A percentile compares a stretch with the other conserved stretches of the same genome.
Evolutionary conservation across 2,888 invertebrate species (phyloP).

Genomic region (Campoletis raptor): DNA sequence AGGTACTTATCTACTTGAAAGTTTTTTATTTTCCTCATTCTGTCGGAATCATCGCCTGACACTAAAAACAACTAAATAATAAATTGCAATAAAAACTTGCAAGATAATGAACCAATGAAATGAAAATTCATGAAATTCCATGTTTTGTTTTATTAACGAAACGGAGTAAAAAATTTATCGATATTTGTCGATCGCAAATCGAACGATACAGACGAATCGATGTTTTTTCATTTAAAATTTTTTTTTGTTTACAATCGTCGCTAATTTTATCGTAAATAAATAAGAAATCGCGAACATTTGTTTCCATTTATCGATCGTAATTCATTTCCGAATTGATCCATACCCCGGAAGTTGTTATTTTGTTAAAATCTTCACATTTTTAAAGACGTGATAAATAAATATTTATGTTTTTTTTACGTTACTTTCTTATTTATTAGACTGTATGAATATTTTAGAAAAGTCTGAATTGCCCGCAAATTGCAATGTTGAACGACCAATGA

Average conservation of each 20-base stretch:
- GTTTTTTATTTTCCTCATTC: slow-evolving; percentile 44
- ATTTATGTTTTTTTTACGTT: neutral
- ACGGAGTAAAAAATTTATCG: neutral
- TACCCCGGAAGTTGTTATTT: neutral
- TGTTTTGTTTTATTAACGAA: neutral
- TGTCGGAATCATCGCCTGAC: neutral
- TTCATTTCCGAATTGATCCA: neutral
- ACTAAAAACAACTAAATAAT: neutral
- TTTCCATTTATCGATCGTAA: neutral
- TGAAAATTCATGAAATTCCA: neutral
- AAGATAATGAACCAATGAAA: neutral
- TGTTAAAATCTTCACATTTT: neutral
- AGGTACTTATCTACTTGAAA: slow-evolving; percentile 69
- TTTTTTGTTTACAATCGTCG: neutral
- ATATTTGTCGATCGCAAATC: neutral
- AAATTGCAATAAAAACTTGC: neutral
- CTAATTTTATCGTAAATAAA: neutral
- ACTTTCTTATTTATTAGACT: neutral
- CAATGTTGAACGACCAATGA: slow-evolving; percentile 21
- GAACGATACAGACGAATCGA: neutral
- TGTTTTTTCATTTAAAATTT: neutral
- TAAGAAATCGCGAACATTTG: neutral
- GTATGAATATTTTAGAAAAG: neutral
- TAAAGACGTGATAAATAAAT: neutral
- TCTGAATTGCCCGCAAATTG: neutral